These are phyloP conservation scores for Zophobas morio DNA, from an alignment of 1,140 invertebrate genomes.

Conservation along the genomic window DNA sequence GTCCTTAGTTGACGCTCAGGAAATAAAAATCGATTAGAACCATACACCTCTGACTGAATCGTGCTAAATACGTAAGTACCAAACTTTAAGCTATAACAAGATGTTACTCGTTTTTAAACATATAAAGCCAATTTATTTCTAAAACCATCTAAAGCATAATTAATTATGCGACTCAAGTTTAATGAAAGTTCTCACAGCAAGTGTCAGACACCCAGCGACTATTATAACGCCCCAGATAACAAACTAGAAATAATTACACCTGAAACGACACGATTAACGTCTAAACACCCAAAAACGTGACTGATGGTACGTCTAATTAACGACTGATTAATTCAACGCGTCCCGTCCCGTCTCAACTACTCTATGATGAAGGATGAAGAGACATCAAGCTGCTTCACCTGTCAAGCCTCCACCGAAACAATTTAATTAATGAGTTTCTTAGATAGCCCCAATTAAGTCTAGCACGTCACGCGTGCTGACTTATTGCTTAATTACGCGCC, in stretches of 20 bases:
- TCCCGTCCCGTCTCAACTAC: background rate
- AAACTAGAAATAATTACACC: background rate
- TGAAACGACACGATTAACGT: background rate
- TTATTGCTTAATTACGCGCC: slow-evolving; percentile 58
- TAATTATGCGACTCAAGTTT: too few species aligned
- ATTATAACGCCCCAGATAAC: background rate
- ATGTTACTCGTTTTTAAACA: too few species aligned
- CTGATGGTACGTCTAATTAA: slow-evolving; percentile 8
- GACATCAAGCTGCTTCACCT: slow-evolving; percentile 29
- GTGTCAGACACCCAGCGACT: background rate
- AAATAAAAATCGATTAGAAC: too few species aligned
- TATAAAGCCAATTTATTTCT: too few species aligned
- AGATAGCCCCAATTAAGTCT: slow-evolving; percentile 57
- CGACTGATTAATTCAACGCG: slow-evolving; percentile 23
- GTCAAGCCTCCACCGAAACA: slow-evolving; percentile 30
- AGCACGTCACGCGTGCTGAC: slow-evolving; percentile 55
- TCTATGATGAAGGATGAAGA: slow-evolving; percentile 22
- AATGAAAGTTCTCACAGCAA: too few species aligned
- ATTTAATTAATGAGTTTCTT: slow-evolving; percentile 57
- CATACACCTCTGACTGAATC: too few species aligned
- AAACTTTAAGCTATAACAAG: too few species aligned
- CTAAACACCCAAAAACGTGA: background rate
- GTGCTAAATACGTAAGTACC: too few species aligned
- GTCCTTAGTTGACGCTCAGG: too few species aligned
- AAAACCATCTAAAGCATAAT: too few species aligned